These are phyloP conservation scores for Apomyelois bistriatella DNA, from an alignment of 2,888 invertebrate species.

Conservation along the genomic window DNA sequence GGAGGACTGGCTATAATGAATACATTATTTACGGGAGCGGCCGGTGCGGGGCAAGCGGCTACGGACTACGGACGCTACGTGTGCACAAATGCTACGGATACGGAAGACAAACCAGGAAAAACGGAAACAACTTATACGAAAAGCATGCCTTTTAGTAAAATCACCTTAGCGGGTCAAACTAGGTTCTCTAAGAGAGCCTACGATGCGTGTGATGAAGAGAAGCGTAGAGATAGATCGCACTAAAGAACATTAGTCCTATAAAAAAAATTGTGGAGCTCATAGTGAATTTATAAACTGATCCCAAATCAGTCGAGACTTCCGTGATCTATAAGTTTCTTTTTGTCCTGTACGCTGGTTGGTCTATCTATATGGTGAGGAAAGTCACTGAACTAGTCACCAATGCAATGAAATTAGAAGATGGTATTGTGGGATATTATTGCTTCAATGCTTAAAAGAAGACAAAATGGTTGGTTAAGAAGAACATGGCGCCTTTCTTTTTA, in stretches of 20 bases:
- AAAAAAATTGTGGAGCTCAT: background rate
- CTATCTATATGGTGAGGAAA: too few relatives aligned
- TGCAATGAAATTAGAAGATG: background rate
- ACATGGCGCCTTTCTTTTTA: background rate
- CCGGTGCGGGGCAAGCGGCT: constrained; percentile 21
- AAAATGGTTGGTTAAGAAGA: background rate
- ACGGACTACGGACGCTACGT: constrained; percentile 16
- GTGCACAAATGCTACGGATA: background rate
- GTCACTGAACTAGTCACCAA: background rate
- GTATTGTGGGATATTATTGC: background rate
- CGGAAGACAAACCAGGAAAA: background rate
- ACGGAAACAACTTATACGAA: background rate
- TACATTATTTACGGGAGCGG: constrained; percentile 57
- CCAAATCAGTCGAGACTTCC: constrained; percentile 27
- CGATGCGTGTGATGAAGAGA: background rate
- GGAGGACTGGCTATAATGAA: constrained; percentile 49
- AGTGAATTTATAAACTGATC: constrained; percentile 57
- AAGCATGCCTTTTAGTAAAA: constrained; percentile 1
- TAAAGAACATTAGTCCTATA: background rate
- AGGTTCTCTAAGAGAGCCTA: background rate
- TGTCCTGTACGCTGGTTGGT: too few relatives aligned
- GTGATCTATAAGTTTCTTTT: background rate
- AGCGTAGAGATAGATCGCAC: background rate
- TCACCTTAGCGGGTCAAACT: background rate
- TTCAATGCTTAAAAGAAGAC: background rate